Evolutionary conservation across 2,113 vertebrate species (phyloP).

Genomic region (Upupa epops): DNA sequence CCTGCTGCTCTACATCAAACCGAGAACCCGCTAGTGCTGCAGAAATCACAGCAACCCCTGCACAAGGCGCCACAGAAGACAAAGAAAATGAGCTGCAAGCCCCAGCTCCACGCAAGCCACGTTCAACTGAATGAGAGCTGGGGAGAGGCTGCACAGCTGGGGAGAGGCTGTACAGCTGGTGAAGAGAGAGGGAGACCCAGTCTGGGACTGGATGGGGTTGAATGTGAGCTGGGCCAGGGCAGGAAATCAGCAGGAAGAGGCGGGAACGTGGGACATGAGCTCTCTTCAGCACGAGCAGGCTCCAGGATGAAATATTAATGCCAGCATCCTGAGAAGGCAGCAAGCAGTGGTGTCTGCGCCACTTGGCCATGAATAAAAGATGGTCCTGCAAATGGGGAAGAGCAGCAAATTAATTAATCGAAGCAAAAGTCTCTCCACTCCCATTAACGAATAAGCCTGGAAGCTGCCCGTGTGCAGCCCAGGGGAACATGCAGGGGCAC

Average conservation of each 20-base stretch:
- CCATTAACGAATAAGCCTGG: constrained; percentile 19
- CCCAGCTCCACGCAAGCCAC: not conserved
- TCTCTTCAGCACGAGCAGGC: not conserved
- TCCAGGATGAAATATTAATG: constrained; percentile 74
- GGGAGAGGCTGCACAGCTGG: not conserved
- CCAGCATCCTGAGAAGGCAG: constrained; percentile 50
- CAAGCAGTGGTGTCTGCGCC: constrained; percentile 1
- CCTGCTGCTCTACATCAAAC: not conserved
- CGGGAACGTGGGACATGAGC: not conserved
- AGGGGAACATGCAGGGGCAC: not conserved
- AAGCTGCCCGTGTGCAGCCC: not conserved
- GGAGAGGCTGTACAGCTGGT: not conserved
- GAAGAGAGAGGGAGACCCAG: not conserved
- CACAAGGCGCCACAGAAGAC: not conserved
- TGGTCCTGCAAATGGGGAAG: constrained; percentile 61
- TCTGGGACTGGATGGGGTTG: not conserved
- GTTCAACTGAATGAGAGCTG: not conserved
- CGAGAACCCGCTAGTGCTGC: not conserved
- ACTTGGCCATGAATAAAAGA: constrained; percentile 77
- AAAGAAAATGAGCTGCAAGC: not conserved
- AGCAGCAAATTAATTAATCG: constrained; percentile 78
- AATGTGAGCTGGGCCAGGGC: not conserved
- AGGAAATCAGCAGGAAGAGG: not conserved
- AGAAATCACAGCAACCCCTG: not conserved
- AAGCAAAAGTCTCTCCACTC: constrained; percentile 58